A percentile compares a stretch with the other conserved stretches of the same genome.
phyloP scores from a whole-genome alignment of 2,888 invertebrate species.

The Peribatodes rhomboidaria region DNA sequence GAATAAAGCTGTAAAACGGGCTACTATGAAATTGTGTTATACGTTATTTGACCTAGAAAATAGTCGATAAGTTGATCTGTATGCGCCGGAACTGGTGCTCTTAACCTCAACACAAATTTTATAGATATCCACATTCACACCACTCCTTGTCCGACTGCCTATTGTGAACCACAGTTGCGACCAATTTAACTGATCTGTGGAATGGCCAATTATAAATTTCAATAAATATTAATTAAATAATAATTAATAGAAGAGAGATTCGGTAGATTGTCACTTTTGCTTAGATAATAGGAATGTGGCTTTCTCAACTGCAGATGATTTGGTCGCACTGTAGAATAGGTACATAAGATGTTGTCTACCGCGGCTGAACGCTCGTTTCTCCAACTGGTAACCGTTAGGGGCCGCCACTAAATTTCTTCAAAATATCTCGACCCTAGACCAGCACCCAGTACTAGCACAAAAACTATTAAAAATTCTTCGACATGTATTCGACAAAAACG shows the following conservation, averaged over 20 bases:
- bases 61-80: too few species aligned
- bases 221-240: background rate
- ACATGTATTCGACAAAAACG: too few species aligned
- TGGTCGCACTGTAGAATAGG: background rate
- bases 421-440: too few species aligned
- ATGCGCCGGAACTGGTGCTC: too few species aligned
- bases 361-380: slow-evolving; percentile 42
- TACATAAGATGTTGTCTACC: background rate
- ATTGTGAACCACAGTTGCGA: background rate
- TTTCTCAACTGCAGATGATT: background rate
- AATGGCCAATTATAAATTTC: background rate
- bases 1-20: too few species aligned
- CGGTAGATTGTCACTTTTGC: background rate
- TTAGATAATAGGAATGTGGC: background rate
- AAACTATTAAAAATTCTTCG: too few species aligned
- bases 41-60: too few species aligned
- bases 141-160: background rate
- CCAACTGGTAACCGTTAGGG: slow-evolving; percentile 52
- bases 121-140: background rate
- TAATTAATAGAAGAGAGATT: too few species aligned
- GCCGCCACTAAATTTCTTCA: too few species aligned
- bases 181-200: background rate
- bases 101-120: too few species aligned
- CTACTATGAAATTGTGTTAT: too few species aligned
- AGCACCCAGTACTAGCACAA: too few species aligned